phyloP scores from a whole-genome alignment of 64 coral and sea anemone species.

The Orbicella faveolata region DNA sequence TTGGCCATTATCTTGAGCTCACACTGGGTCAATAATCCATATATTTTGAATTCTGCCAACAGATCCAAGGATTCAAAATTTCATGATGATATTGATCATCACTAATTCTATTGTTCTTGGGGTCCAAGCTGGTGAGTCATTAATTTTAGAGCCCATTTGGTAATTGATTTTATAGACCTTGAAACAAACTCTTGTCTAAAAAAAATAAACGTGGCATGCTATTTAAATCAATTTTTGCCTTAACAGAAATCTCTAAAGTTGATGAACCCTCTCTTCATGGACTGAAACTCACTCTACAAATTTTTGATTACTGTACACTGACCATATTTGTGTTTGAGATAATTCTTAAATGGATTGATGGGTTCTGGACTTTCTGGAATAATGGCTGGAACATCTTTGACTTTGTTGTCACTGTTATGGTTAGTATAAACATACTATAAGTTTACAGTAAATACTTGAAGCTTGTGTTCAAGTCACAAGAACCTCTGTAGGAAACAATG shows the following conservation, averaged over 20 bases:
- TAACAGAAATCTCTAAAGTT: conserved; percentile 80
- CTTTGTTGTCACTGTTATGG: conserved; percentile 97
- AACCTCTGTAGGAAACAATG: no score
- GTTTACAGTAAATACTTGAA: not conserved
- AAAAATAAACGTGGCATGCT: not conserved
- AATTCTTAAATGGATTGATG: conserved; percentile 97
- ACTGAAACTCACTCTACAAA: conserved; percentile 81
- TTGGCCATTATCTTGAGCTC: no score
- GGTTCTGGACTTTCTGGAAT: conserved; percentile 94
- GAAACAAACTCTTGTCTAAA: not conserved
- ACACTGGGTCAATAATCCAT: not conserved
- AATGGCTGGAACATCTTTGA: conserved; percentile 99
- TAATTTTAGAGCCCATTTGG: not conserved
- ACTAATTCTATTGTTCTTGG: conserved; percentile 93
- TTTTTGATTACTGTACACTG: conserved; percentile 91
- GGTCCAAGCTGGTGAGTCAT: conserved; percentile 76
- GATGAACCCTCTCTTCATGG: conserved; percentile 65
- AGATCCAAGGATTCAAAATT: conserved; percentile 93
- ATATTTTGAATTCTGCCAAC: not conserved
- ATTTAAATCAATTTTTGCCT: not conserved
- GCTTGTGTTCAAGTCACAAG: no score
- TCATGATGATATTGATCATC: conserved; percentile 97
- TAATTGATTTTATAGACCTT: not conserved
- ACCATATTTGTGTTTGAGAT: conserved; percentile 95
- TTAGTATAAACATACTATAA: conserved; percentile 18